Conservation (phyloP, 2,888 invertebrate species). For the Epinotia bilunana region DNA sequence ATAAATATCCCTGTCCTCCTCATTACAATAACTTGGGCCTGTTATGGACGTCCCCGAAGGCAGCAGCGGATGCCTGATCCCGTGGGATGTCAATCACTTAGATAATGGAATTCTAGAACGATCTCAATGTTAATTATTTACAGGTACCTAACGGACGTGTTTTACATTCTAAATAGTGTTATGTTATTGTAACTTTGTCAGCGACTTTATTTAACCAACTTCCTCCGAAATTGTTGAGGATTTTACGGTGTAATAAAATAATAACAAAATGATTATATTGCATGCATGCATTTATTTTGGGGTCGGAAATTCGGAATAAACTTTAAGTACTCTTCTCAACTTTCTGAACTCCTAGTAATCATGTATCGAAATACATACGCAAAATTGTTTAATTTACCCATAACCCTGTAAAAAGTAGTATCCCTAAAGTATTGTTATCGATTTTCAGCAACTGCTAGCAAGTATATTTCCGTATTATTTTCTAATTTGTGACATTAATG, state of each 20-base stretch:
- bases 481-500: neutral
- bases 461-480: neutral
- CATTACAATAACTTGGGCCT: slow-evolving; percentile 80
- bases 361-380: neutral
- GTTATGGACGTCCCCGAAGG: slow-evolving; percentile 69
- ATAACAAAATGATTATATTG: neutral
- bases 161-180: slow-evolving; percentile 8
- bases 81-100: slow-evolving; percentile 74
- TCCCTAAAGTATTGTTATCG: neutral
- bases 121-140: slow-evolving; percentile 68
- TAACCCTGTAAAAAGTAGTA: too few species aligned
- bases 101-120: slow-evolving; percentile 77
- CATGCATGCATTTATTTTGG: slow-evolving; percentile 8
- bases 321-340: neutral
- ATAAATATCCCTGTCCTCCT: slow-evolving; percentile 82
- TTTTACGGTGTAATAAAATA: slow-evolving; percentile 1
- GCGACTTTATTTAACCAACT: neutral
- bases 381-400: too few species aligned
- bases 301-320: neutral
- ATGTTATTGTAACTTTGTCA: slow-evolving; percentile 1
- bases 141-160: slow-evolving; percentile 46
- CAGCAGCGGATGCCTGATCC: slow-evolving; percentile 70
- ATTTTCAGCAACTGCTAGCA: neutral
- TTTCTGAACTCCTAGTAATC: neutral
- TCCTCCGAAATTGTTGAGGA: neutral